phyloP scores from a whole-genome alignment of 2,113 vertebrate genomes.

The Calyptomena viridis region DNA sequence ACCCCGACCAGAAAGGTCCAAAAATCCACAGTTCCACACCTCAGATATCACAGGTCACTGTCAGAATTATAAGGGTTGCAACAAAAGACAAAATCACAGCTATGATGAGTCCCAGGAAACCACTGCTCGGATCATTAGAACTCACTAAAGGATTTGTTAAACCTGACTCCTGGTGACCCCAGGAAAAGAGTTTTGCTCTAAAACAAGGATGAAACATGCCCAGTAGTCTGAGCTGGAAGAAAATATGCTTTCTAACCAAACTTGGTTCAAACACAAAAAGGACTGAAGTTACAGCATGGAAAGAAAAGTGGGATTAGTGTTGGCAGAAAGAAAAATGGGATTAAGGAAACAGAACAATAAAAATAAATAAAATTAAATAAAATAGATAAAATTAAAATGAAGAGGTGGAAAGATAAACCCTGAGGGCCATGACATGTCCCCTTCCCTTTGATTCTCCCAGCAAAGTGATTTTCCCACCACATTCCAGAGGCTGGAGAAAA shows the following conservation, averaged over 20 bases:
- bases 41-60: accelerated
- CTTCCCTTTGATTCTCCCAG: background rate
- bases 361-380: background rate
- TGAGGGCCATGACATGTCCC: background rate
- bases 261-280: background rate
- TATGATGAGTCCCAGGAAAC: background rate
- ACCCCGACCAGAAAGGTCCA: background rate
- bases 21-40: background rate
- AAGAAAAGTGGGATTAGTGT: background rate
- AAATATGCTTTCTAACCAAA: background rate
- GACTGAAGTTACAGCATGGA: background rate
- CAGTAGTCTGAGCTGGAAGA: background rate
- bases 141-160: background rate
- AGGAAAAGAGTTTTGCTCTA: background rate
- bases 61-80: background rate
- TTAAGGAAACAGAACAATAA: no score
- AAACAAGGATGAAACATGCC: background rate
- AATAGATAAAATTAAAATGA: background rate
- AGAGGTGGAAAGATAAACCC: background rate
- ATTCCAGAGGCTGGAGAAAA: background rate
- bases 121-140: background rate
- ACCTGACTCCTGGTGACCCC: background rate
- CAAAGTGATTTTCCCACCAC: background rate
- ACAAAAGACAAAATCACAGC: background rate
- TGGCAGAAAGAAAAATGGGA: background rate